phyloP scores from a whole-genome alignment of 2,113 vertebrate species.

The Aptenodytes patagonicus region DNA sequence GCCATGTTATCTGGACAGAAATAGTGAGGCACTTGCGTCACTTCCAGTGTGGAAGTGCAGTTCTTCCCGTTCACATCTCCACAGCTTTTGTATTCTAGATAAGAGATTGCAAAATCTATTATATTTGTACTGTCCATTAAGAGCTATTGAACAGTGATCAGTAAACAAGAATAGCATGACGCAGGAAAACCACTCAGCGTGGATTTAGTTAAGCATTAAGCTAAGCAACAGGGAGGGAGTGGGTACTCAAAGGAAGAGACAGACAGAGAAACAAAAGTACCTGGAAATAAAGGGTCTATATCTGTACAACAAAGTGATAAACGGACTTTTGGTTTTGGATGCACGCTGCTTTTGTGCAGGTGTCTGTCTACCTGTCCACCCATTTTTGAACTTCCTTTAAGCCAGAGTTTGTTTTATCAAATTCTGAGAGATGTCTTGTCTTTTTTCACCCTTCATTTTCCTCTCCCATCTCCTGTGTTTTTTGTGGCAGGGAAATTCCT shows the following conservation, averaged over 20 bases:
- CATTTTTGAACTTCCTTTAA: not conserved
- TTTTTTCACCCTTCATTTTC: not conserved
- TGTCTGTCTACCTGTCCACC: not conserved
- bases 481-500: not conserved
- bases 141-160: not conserved
- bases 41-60: not conserved
- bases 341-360: not conserved
- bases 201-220: not conserved
- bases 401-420: not conserved
- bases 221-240: not conserved
- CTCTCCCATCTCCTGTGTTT: not conserved
- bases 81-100: not conserved
- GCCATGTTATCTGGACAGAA: not conserved
- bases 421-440: not conserved
- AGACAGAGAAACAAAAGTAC: not conserved
- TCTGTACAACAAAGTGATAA: not conserved
- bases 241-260: not conserved
- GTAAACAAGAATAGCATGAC: not conserved
- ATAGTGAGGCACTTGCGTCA: not conserved
- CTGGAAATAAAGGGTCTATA: not conserved
- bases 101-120: not conserved
- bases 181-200: not conserved
- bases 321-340: not conserved
- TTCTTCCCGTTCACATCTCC: not conserved
- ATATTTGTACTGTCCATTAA: not conserved